Conservation (phyloP, 2,113 vertebrate genomes). For the Ptyas mucosa region DNA sequence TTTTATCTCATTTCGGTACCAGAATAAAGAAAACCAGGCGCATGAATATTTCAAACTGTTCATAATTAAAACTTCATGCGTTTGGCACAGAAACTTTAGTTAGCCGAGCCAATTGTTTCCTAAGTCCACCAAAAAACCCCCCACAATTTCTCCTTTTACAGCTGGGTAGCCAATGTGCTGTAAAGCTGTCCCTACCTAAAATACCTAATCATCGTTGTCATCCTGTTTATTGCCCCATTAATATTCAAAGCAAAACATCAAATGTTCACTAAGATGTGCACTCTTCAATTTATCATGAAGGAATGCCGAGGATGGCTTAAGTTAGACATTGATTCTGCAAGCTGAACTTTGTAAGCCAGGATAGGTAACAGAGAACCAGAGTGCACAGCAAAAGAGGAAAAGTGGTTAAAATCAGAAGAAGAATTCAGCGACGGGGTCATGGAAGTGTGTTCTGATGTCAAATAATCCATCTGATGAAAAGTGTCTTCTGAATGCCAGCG, state of each 20-base stretch:
- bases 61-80: constrained; percentile 72
- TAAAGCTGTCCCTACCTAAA: constrained; percentile 23
- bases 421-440: constrained; percentile 41
- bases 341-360: not conserved
- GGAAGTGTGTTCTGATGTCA: constrained; percentile 38
- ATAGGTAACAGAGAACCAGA: not conserved
- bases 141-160: constrained; percentile 35
- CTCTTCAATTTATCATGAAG: not conserved
- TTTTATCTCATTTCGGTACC: constrained; percentile 64
- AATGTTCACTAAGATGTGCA: not conserved
- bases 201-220: not conserved
- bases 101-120: constrained; percentile 47
- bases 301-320: not conserved
- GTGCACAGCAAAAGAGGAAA: not conserved
- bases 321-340: not conserved
- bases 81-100: constrained; percentile 58
- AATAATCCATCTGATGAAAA: constrained; percentile 46
- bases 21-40: constrained; percentile 58
- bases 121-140: constrained; percentile 25
- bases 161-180: constrained; percentile 46
- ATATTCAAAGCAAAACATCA: constrained; percentile 44
- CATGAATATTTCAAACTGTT: constrained; percentile 70
- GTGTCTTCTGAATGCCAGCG: constrained; percentile 40
- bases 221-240: not conserved
- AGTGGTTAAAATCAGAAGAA: constrained; percentile 26